These are phyloP conservation scores for Pyrgilauda ruficollis DNA, from an alignment of 2,113 vertebrate species.

Conservation along the genomic window DNA sequence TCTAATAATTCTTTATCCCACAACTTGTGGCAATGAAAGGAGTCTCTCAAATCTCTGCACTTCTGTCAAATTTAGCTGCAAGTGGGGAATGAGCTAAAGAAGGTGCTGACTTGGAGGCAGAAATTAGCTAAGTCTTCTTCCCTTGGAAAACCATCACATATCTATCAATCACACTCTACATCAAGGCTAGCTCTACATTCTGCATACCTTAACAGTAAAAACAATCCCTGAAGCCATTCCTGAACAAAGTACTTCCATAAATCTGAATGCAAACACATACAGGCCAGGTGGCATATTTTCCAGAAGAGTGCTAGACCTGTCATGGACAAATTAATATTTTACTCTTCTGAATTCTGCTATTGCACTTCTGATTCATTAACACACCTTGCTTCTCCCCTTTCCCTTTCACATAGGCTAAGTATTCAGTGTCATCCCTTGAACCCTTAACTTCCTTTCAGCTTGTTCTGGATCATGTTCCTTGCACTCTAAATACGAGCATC, in stretches of 20 bases:
- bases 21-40: neutral
- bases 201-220: neutral
- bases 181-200: neutral
- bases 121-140: neutral
- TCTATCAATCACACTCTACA: neutral
- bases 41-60: neutral
- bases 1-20: neutral
- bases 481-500: neutral
- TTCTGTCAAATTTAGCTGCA: neutral
- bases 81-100: neutral
- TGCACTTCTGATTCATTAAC: neutral
- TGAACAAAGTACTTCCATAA: neutral
- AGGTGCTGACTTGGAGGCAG: neutral
- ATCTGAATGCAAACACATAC: neutral
- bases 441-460: neutral
- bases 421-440: neutral
- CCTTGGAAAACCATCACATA: neutral
- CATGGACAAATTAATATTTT: neutral
- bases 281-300: neutral
- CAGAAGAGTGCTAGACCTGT: neutral
- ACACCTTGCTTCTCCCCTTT: neutral
- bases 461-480: neutral
- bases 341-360: neutral
- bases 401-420: neutral
- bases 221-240: constrained; percentile 30